These are phyloP conservation scores for Oxygymnocypris stewartii DNA, from an alignment of 2,113 vertebrate genomes.

Conservation along the genomic window DNA sequence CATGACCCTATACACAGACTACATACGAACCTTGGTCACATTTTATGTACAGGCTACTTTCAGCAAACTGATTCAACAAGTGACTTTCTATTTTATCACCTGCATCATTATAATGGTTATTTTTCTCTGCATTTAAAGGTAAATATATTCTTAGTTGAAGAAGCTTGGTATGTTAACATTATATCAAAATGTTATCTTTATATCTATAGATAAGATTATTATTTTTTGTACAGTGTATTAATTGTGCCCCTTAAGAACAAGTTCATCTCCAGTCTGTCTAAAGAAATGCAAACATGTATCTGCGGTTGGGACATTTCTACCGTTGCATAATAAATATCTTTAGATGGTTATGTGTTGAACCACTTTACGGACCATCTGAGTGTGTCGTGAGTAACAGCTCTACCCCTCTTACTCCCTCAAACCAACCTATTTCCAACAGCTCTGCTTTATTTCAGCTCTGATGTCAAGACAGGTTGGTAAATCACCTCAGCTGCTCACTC, in stretches of 20 bases:
- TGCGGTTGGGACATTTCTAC: neutral
- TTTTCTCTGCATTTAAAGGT: too few relatives aligned
- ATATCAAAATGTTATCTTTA: too few relatives aligned
- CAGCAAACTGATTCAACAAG: too few relatives aligned
- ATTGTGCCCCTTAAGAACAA: neutral
- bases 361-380: neutral
- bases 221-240: neutral
- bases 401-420: conserved; percentile 59
- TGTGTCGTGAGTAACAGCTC: conserved; percentile 49
- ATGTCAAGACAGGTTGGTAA: conserved; percentile 73
- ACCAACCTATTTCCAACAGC: conserved; percentile 78
- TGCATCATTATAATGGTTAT: too few relatives aligned
- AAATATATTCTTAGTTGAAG: too few relatives aligned
- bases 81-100: too few relatives aligned
- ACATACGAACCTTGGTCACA: neutral
- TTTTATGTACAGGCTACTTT: neutral
- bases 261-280: neutral
- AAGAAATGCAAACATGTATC: neutral
- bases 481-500: conserved; percentile 46
- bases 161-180: too few relatives aligned
- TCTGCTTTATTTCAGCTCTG: conserved; percentile 80
- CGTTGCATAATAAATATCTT: neutral
- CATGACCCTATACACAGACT: neutral
- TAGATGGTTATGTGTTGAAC: neutral
- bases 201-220: too few relatives aligned